Conservation (phyloP, 2,888 invertebrate species). For the Pachliopta kotzebuea region DNA sequence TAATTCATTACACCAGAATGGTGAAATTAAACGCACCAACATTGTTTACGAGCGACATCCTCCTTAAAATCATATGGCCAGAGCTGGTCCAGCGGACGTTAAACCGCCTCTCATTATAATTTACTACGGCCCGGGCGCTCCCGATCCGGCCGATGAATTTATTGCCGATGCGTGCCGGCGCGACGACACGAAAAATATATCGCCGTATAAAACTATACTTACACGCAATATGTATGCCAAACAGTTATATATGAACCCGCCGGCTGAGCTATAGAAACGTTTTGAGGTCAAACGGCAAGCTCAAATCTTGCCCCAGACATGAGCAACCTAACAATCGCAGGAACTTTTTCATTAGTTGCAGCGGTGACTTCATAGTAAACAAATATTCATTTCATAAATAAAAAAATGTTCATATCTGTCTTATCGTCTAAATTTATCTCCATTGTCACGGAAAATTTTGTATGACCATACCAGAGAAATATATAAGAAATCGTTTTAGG, state of each 20-base stretch:
- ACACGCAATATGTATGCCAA: conserved; percentile 36
- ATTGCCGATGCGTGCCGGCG: conserved; percentile 62
- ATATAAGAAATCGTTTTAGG: no score
- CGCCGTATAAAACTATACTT: conserved; percentile 56
- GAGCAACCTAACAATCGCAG: not conserved
- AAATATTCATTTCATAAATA: no score
- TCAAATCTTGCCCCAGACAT: not conserved
- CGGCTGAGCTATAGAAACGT: not conserved
- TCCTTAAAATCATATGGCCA: conserved; percentile 53
- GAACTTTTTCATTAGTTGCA: not conserved
- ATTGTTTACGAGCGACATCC: conserved; percentile 71
- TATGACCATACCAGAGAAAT: no score
- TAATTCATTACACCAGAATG: conserved; percentile 65
- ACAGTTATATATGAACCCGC: conserved; percentile 11
- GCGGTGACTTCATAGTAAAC: not conserved
- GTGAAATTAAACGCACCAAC: conserved; percentile 74
- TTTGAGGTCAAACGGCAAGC: conserved; percentile 5
- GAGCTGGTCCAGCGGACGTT: conserved; percentile 46
- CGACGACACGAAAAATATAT: conserved; percentile 56
- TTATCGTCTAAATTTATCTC: no score
- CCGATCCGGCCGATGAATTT: conserved; percentile 68
- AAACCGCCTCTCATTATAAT: conserved; percentile 75
- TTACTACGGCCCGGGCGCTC: conserved; percentile 65
- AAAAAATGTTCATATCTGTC: no score
- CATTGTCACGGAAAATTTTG: no score